These are phyloP conservation scores for Olivierus martensii DNA, from an alignment of 1,140 invertebrate species.

Conservation along the genomic window DNA sequence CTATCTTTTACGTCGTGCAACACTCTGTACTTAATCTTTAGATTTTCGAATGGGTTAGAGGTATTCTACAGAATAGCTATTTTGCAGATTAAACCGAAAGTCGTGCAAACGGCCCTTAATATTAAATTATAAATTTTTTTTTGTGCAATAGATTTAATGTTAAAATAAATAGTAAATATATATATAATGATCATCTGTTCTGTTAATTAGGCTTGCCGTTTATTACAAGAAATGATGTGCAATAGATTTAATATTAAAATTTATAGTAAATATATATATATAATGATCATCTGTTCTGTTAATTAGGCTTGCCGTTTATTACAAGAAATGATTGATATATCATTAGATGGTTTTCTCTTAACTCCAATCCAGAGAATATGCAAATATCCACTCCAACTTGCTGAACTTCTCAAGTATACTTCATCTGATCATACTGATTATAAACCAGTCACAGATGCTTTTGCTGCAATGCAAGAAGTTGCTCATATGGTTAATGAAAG, in stretches of 20 bases:
- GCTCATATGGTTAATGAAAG: conserved; percentile 62
- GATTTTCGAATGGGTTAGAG: too few relatives aligned
- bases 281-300: not conserved
- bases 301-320: conserved; percentile 53
- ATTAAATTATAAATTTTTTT: too few relatives aligned
- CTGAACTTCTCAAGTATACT: conserved; percentile 66
- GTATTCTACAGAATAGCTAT: too few relatives aligned
- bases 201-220: conserved; percentile 45
- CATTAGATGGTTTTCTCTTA: conserved; percentile 72
- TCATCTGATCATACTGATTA: conserved; percentile 54
- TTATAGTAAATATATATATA: too few relatives aligned
- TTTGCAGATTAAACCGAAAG: too few relatives aligned
- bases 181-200: not conserved
- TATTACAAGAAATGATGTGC: conserved; percentile 59
- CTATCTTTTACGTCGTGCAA: too few relatives aligned
- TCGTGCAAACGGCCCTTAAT: too few relatives aligned
- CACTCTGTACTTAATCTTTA: too few relatives aligned
- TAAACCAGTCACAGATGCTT: conserved; percentile 46
- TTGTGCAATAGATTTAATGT: too few relatives aligned
- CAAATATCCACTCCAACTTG: conserved; percentile 78
- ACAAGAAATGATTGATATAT: conserved; percentile 64
- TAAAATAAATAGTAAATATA: too few relatives aligned
- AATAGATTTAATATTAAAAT: too few relatives aligned
- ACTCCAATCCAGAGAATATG: conserved; percentile 85
- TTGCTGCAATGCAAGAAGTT: conserved; percentile 59